Base-by-base conservation (phyloP, 2,888 invertebrate genomes). In the Catocala fraxini region DNA sequence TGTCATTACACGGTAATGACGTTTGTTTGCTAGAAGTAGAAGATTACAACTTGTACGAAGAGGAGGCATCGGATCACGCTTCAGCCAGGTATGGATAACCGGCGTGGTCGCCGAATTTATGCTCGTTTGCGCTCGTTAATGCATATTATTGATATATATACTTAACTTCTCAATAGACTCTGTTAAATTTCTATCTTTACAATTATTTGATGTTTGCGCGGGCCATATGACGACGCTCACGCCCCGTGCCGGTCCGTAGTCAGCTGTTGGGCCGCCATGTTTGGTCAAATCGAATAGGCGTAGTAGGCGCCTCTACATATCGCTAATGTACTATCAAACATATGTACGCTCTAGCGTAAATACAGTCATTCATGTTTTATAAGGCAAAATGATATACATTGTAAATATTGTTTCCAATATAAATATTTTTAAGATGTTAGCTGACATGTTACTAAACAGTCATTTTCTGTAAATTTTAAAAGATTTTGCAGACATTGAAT, bases 241-340 rank as follows among this genome's bases (percentile, higher is more conserved):
- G 88, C 89, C 88, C 89, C 90, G 91, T 91, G 88, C 91, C 93
- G 93, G 94, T 87, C 84, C 79, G 80, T 91, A 94, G 94, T 94
- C 94, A 94, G 94, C 94, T 94, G 94, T 94, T 94, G 90, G 87
- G 87, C 93, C 92, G 94, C 94, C 94, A 94, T 94, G 93, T 94
- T 94, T 93, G 90, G 90, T 87, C 86, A 85, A 89, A 89, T 88
- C 87, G 89, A 92, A 93, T 91, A 93, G 93, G 93, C 94, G 94
- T 93, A 93, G 91, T 93, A 93, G 81, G 85, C 86, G 86, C 88
- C 82, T 79, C 81, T 83, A 82, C 81, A 75, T 83, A 83, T 73
- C 81, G 81, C 80, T 67, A 77, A 81, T 81, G 79, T 88, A 87
- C 84, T 83, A 87, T 73, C 75, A 79, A 84, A 83, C 87, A 85